These are phyloP conservation scores for Andrena bucephala DNA, from an alignment of 2,888 invertebrate species.

Conservation along the genomic window DNA sequence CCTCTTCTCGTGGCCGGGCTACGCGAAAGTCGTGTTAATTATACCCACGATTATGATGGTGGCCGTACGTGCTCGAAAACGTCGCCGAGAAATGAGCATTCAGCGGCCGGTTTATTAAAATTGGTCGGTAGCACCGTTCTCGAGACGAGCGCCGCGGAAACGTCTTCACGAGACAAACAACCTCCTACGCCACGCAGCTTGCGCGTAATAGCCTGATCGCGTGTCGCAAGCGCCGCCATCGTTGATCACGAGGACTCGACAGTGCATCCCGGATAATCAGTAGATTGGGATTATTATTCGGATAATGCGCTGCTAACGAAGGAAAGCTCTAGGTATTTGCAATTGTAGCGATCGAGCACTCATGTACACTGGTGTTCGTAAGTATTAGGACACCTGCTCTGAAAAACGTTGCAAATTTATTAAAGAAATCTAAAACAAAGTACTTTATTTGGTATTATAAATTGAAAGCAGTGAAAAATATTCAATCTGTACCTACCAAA, in stretches of 20 bases:
- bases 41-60: slow-evolving; percentile 49
- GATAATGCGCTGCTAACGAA: neutral
- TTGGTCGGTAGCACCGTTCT: slow-evolving; percentile 12
- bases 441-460: no score
- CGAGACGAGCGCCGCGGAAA: neutral
- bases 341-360: no score
- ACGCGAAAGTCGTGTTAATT: slow-evolving; percentile 57
- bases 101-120: slow-evolving; percentile 43
- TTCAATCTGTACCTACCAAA: no score
- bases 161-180: slow-evolving; percentile 26
- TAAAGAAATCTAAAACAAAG: no score
- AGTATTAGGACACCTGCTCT: no score
- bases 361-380: no score
- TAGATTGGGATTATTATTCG: neutral
- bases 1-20: slow-evolving; percentile 4
- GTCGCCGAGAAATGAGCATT: slow-evolving; percentile 34
- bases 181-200: slow-evolving; percentile 23
- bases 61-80: slow-evolving; percentile 24
- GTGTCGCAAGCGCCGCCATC: slow-evolving; percentile 20
- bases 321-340: no score
- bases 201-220: slow-evolving; percentile 27
- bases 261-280: neutral
- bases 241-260: slow-evolving; percentile 9
- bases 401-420: no score
- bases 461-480: no score